Evolutionary conservation across 2,113 vertebrate species (phyloP).

Genomic region (Bostrychus sinensis): DNA sequence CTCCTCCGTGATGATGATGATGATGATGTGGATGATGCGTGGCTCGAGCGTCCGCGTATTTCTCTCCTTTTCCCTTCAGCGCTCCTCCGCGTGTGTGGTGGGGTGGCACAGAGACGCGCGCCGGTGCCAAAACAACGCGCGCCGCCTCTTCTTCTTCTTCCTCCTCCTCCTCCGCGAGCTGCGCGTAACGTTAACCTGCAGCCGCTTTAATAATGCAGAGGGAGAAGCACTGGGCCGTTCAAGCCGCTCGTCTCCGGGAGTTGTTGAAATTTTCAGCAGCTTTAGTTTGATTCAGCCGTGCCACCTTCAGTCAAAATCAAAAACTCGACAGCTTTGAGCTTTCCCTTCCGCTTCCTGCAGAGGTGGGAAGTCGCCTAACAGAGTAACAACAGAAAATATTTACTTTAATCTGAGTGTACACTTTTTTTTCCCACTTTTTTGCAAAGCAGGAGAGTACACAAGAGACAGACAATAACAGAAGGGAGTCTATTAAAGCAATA

Average conservation of each 20-base stretch:
- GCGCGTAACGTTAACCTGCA: neutral
- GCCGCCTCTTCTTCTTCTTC: slow-evolving; percentile 14
- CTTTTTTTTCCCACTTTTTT: too few relatives aligned
- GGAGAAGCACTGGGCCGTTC: neutral
- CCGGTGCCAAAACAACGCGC: slow-evolving; percentile 47
- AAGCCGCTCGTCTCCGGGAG: neutral
- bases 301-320: neutral
- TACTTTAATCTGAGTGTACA: too few relatives aligned
- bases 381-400: too few relatives aligned
- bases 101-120: slow-evolving; percentile 42
- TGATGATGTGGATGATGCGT: slow-evolving; percentile 15
- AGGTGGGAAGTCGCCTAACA: too few relatives aligned
- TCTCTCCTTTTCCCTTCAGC: slow-evolving; percentile 27
- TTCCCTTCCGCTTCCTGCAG: too few relatives aligned
- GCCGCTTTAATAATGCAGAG: neutral
- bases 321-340: neutral
- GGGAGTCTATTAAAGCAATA: too few relatives aligned
- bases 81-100: neutral
- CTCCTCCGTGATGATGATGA: slow-evolving; percentile 29
- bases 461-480: too few relatives aligned
- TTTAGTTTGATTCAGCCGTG: neutral
- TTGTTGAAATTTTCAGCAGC: neutral
- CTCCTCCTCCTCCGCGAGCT: neutral
- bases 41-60: slow-evolving; percentile 20
- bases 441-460: too few relatives aligned